Evolutionary conservation across 2,113 vertebrate genomes (phyloP), one percentile per base, ranked within the genome.

Genomic region (Calcarius ornatus): DNA sequence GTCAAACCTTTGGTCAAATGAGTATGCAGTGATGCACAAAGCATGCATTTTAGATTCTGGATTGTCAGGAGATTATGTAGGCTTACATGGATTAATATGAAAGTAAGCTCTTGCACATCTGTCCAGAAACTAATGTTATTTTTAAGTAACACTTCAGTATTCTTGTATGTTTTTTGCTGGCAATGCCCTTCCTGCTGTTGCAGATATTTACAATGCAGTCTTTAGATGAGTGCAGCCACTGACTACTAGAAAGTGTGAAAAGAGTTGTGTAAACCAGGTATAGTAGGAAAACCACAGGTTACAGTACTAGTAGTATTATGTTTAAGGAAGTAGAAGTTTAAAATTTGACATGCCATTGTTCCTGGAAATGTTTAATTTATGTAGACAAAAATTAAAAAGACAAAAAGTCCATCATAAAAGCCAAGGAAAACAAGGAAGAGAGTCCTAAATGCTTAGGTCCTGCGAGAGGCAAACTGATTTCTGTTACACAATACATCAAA

Each of bases 61-160:
- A 91, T 92, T 96, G 71, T n/a, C 82, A 73, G 80, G 83, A 94
- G 96, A 92, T 96, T 91, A 93, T 70, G 56, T 86, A 63, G 78
- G 90, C 57, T 96, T 90, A 94, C 71, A 56, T 40, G 59, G 70
- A 95, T 70, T 88, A 95, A 93, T 80, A 91, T 66, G 54, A 90
- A 95, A 86, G 71, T 88, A 95, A 92, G 81, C 81, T 88, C 84
- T 92, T 90, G 63, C 85, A 73, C 92, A 96, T 96, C 87, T 94
- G 95, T 90, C 79, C 79, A 90, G 71, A 94, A 93, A 75, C 35
- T 27, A 63, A 83, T 50, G 82, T 83, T 78, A 78, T 80, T 93
- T 95, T 88, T 71, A 96, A 93, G 72, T 73, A 81, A 72, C 27
- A 48, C 40, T 92, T 86, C 5, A 24, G n/a, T 75, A 53, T 91